These are phyloP conservation scores for Parazoanthus atlanticus DNA, from an alignment of 92 coral and sea anemone genomes.

Conservation along the genomic window DNA sequence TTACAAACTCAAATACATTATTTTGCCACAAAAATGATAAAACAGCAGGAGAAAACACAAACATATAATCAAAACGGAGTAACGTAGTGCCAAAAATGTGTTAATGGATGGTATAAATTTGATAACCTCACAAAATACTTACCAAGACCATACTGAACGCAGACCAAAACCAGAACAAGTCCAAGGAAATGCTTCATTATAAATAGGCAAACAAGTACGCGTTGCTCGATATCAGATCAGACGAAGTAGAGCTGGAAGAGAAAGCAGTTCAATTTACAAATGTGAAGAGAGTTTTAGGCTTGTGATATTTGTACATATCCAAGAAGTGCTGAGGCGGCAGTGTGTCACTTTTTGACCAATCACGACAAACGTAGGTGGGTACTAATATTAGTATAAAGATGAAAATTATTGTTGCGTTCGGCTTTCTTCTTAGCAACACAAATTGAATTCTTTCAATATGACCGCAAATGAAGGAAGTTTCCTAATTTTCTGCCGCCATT, in stretches of 20 bases:
- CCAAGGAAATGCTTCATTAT: slow-evolving; percentile 28
- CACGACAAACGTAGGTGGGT: not conserved
- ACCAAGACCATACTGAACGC: slow-evolving; percentile 13
- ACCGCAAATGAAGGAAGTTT: slow-evolving; percentile 23
- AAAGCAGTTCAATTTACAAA: slow-evolving; percentile 3
- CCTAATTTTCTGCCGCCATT: slow-evolving; percentile 2
- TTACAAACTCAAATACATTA: not conserved
- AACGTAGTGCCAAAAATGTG: not conserved
- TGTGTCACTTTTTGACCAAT: not conserved
- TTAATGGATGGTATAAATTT: not conserved
- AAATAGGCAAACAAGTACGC: not conserved
- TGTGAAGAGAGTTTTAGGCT: not conserved
- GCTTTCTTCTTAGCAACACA: slow-evolving; percentile 10
- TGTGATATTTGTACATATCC: not conserved
- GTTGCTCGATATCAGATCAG: not conserved
- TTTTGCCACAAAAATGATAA: not conserved
- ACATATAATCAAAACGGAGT: not conserved
- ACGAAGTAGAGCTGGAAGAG: not conserved
- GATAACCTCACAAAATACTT: not conserved
- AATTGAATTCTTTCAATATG: not conserved
- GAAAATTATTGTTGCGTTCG: not conserved
- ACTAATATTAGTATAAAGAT: not conserved
- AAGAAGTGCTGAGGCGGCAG: not conserved
- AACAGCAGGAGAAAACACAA: not conserved
- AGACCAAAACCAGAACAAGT: not conserved